These are phyloP conservation scores for Cirrhinus mrigala DNA, from an alignment of 2,797 vertebrate species.

Conservation along the genomic window DNA sequence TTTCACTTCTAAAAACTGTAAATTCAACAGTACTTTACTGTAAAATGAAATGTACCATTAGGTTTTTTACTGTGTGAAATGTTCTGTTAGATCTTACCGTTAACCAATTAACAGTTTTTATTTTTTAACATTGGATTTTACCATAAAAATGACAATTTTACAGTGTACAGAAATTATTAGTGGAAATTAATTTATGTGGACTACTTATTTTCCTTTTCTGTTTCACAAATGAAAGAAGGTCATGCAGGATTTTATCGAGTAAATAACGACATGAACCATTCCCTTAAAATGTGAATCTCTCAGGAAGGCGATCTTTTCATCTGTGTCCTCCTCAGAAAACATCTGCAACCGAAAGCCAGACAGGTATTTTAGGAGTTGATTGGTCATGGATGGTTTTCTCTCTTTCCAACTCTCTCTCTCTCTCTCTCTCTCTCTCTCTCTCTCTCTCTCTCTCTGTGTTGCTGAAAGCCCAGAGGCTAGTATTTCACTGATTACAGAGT, in stretches of 20 bases:
- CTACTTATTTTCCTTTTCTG: slow-evolving; percentile 67
- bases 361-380: slow-evolving; percentile 85
- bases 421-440: slow-evolving; percentile 39
- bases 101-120: neutral
- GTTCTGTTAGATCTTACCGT: neutral
- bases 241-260: neutral
- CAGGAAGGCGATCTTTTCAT: slow-evolving; percentile 71
- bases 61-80: neutral
- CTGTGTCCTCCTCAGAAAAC: slow-evolving; percentile 73
- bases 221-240: neutral
- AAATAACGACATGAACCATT: neutral
- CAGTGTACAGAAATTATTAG: neutral
- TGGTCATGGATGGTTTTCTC: slow-evolving; percentile 82
- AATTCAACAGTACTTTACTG: too few relatives aligned
- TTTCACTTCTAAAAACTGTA: neutral
- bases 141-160: neutral
- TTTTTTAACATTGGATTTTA: neutral
- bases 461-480: slow-evolving; percentile 82
- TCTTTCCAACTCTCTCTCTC: slow-evolving; percentile 50
- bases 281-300: slow-evolving; percentile 74
- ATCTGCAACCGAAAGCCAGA: slow-evolving; percentile 83
- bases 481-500: slow-evolving; percentile 89
- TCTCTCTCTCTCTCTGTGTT: slow-evolving; percentile 64
- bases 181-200: slow-evolving; percentile 65
- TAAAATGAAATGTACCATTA: neutral